Evolutionary conservation across 2,888 invertebrate genomes (phyloP), one percentile per base, ranked within the genome.

Genomic region (Germaria angustata): DNA sequence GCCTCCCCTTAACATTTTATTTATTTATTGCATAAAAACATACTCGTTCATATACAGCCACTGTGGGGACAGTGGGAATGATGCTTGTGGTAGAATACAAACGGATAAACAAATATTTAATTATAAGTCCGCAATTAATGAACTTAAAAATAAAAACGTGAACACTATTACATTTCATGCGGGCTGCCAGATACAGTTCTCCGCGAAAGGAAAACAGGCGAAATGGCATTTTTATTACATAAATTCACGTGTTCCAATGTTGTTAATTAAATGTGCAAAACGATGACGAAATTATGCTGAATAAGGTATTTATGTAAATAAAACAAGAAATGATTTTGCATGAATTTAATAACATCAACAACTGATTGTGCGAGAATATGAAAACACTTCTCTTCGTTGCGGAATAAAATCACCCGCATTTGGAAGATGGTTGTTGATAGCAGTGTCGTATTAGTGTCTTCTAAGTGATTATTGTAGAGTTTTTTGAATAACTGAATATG

Each of bases 131-230:
- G 15, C 39, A 51, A 65, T 66, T 51, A 66, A 51, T 66, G 66
- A 51, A 51, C 39, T 55, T 53, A 49, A 20, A 65, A 34, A 46
- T 13, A 32, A 39, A 72, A 61, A 72, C 72, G 72, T 72, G 72
- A 49, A 51, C 15, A 59, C 11, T 8, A 71, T 57, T 24, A n/a
- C 22, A 49, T 59, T 34, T 46, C 46, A 15, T 59, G 34, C 55
- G 41, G 55, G 32, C 22, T 65, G 46, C 20, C 46, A 65, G 34
- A 20, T 7, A 20, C 65, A 65, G 22, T 65, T 65, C n/a, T 51
- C 17, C 28, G 17, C 20, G 1, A 22, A 49, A 51, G 15, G n/a
- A 39, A 51, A 51, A 53, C 22, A 13, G 0, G 17, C 2, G 51
- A 51, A 59, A 32, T 13, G 0, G 6, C 20, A 49, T 6, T n/a